These are phyloP conservation scores for Corythornis madagascariensis DNA, from an alignment of 2,113 vertebrate species.

Conservation along the genomic window DNA sequence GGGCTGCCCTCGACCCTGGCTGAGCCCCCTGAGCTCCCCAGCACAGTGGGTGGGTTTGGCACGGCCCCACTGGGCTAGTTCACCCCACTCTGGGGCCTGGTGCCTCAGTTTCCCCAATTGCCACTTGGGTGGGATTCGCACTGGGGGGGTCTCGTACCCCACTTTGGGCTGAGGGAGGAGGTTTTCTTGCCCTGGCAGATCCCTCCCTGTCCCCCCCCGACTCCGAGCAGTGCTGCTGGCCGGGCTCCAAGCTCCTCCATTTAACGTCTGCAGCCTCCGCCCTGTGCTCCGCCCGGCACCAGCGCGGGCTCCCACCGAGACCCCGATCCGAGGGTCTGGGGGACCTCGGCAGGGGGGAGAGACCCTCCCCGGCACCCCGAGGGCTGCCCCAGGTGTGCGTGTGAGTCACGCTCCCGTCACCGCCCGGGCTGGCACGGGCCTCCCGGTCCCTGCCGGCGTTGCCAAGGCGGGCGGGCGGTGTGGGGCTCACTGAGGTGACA, in stretches of 20 bases:
- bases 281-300: neutral
- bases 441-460: neutral
- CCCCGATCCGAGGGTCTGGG: neutral
- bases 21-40: neutral
- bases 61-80: rapidly evolving
- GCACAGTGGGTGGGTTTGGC: rapidly evolving
- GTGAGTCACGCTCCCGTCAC: neutral
- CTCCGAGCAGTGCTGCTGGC: neutral
- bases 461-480: rapidly evolving
- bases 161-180: neutral
- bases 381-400: rapidly evolving
- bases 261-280: conserved; percentile 40
- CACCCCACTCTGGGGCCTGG: rapidly evolving
- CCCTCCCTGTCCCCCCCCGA: neutral
- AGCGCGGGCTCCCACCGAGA: rapidly evolving
- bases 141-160: rapidly evolving
- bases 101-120: neutral
- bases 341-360: rapidly evolving
- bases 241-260: conserved; percentile 44
- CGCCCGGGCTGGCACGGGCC: rapidly evolving
- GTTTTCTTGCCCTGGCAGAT: neutral
- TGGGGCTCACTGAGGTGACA: rapidly evolving
- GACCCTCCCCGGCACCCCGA: neutral
- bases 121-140: rapidly evolving
- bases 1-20: neutral